Conservation (phyloP, 2,797 vertebrate species). For the Ptychobarbus kaznakovi region DNA sequence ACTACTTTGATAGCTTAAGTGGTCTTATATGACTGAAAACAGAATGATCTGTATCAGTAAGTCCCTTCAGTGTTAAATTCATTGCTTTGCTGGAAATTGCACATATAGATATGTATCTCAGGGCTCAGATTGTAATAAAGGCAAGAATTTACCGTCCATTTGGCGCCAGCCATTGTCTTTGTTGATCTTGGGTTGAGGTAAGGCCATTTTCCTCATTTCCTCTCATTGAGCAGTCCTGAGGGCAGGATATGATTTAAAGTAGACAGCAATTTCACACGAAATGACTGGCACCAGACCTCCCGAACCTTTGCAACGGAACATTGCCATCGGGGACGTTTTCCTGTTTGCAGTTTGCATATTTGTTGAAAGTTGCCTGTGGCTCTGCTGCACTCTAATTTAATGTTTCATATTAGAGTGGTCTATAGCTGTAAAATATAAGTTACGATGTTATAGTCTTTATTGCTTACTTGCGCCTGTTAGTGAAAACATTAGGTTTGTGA, state of each 20-base stretch:
- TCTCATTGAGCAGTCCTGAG: slow-evolving; percentile 41
- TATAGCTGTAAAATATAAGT: slow-evolving; percentile 4
- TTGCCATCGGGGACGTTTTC: slow-evolving; percentile 41
- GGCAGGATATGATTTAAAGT: slow-evolving; percentile 46
- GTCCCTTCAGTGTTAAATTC: not conserved
- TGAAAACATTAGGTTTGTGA: slow-evolving; percentile 2
- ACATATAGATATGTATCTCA: not conserved
- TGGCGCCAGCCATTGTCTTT: slow-evolving; percentile 24
- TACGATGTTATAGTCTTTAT: not conserved
- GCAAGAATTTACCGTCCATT: not conserved
- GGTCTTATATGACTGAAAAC: not conserved
- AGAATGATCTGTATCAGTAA: not conserved
- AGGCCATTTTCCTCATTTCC: slow-evolving; percentile 31
- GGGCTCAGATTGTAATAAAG: not conserved
- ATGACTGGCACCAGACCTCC: slow-evolving; percentile 41
- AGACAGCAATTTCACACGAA: slow-evolving; percentile 48
- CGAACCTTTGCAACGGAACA: slow-evolving; percentile 19
- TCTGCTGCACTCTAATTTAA: slow-evolving; percentile 25
- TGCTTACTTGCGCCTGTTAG: not conserved
- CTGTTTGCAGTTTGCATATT: slow-evolving; percentile 36
- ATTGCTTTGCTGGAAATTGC: not conserved
- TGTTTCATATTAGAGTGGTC: slow-evolving; percentile 1
- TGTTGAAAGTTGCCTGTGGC: slow-evolving; percentile 31
- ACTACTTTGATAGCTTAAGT: not conserved
- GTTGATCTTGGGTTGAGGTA: slow-evolving; percentile 13